phyloP scores from a whole-genome alignment of 2,888 invertebrate genomes.

The Pandemis corylana region DNA sequence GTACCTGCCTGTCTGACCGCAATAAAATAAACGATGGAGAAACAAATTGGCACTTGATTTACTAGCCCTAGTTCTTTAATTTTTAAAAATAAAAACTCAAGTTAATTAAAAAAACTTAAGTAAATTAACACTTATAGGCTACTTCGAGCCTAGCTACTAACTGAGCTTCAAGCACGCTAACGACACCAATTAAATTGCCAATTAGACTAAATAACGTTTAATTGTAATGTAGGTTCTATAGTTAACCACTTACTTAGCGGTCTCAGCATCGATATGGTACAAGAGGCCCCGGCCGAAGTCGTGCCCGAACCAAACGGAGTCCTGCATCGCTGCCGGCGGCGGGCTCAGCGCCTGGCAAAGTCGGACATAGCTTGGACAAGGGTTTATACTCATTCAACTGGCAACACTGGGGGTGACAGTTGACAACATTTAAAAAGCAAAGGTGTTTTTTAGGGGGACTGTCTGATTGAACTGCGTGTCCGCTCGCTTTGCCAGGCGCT shows the following conservation, averaged over 20 bases:
- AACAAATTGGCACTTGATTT: background rate
- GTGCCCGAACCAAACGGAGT: slow-evolving; percentile 41
- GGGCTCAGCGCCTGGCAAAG: slow-evolving; percentile 40
- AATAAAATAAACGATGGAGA: background rate
- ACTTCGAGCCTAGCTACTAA: too few species aligned
- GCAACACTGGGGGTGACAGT: slow-evolving; percentile 5
- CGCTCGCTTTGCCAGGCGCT: slow-evolving; percentile 30
- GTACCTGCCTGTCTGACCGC: background rate
- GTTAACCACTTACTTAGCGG: slow-evolving; percentile 37
- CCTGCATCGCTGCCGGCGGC: slow-evolving; percentile 29
- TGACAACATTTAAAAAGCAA: slow-evolving; percentile 7
- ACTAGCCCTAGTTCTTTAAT: too few species aligned
- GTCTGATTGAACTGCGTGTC: slow-evolving; percentile 7
- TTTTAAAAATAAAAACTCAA: too few species aligned
- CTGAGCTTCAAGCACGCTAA: too few species aligned
- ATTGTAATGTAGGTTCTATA: background rate
- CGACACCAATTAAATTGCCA: too few species aligned
- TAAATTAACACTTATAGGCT: too few species aligned
- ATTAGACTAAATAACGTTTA: too few species aligned
- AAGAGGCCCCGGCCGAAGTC: slow-evolving; percentile 40
- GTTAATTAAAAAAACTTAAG: too few species aligned
- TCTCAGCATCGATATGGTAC: slow-evolving; percentile 42
- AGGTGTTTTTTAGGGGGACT: slow-evolving; percentile 3
- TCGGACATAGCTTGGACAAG: slow-evolving; percentile 36
- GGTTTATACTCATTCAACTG: slow-evolving; percentile 2